Evolutionary conservation across 2,888 invertebrate genomes (phyloP), one percentile per base, ranked within the genome.

Genomic region (Omphaloscelis lunosa): DNA sequence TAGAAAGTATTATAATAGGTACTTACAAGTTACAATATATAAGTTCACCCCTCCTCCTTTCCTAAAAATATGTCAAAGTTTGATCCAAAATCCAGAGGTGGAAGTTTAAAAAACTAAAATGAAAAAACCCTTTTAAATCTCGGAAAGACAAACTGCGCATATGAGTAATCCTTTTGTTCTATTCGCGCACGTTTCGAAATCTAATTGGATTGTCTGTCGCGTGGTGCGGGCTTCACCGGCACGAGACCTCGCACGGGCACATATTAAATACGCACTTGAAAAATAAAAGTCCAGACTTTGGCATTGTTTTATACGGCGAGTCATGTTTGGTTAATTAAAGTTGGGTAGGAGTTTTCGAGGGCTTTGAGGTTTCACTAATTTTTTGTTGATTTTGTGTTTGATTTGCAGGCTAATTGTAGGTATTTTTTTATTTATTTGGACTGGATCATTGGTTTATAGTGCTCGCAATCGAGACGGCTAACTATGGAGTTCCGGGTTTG

Each of bases 141-240:
- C 87, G 72, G 86, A 81, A 86, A 83, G 77, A 79, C 67, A 61
- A 88, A 89, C 89, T 90, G 90, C 92, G 92, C 89, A 89, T 77
- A 66, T 75, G 66, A 71, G 58, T 92, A 92, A 93, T 92, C 91
- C 89, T 78, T 86, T 87, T 86, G 88, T 83, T 80, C 61, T 79
- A 70, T 80, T 78, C 67, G 81, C 68, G 86, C 93, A 93, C 92
- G 92, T 93, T 91, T 89, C 83, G 67, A 81, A 88, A 83, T 80
- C 73, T 93, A 94, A 94, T 94, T 93, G 93, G 93, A 93, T 94
- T 88, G 83, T 61, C n/a, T 76, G 90, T 91, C 92, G 89, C 93
- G 91, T 92, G 92, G 86, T 85, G 71, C 63, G 84, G 94, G 94
- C 94, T 94, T 94, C 94, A 62, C 76, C 1, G 27, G 85, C 94